A percentile compares a stretch with the other conserved stretches of the same genome.
phyloP scores from a whole-genome alignment of 2,888 invertebrate genomes.

The Dryadula phaetusa region DNA sequence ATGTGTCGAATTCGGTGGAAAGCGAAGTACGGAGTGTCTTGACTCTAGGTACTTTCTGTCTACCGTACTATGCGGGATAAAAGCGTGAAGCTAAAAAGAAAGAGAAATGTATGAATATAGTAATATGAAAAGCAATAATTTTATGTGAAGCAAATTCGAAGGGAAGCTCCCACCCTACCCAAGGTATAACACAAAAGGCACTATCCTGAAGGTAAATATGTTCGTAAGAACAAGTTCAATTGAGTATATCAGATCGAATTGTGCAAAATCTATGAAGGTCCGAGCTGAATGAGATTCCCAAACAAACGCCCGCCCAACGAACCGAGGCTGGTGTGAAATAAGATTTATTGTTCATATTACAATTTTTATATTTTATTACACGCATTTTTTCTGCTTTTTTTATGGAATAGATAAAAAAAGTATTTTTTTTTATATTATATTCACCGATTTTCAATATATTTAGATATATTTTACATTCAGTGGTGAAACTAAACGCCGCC shows the following conservation, averaged over 20 bases:
- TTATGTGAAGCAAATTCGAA: not conserved
- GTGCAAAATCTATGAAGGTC: constrained; percentile 52
- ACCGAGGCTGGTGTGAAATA: constrained; percentile 51
- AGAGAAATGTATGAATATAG: not conserved
- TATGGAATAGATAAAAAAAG: too few relatives aligned
- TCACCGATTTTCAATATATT: too few relatives aligned
- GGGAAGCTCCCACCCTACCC: not conserved
- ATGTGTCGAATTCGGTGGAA: too few relatives aligned
- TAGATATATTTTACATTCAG: too few relatives aligned
- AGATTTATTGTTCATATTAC: constrained; percentile 37
- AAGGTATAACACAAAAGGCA: constrained; percentile 10
- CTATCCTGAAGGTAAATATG: constrained; percentile 32
- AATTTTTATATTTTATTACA: constrained; percentile 26
- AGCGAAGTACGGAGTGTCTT: too few relatives aligned
- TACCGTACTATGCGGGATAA: too few relatives aligned
- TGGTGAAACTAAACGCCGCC: too few relatives aligned
- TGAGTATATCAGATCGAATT: constrained; percentile 58
- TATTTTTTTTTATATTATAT: too few relatives aligned
- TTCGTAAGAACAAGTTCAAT: constrained; percentile 40
- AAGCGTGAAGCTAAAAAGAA: too few relatives aligned
- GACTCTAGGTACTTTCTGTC: too few relatives aligned
- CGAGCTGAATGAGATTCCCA: constrained; percentile 53
- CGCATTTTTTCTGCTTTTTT: not conserved
- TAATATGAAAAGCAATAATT: not conserved
- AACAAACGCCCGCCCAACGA: constrained; percentile 65